phyloP scores from a whole-genome alignment of 2,113 vertebrate genomes.

The Ranitomeya imitator region DNA sequence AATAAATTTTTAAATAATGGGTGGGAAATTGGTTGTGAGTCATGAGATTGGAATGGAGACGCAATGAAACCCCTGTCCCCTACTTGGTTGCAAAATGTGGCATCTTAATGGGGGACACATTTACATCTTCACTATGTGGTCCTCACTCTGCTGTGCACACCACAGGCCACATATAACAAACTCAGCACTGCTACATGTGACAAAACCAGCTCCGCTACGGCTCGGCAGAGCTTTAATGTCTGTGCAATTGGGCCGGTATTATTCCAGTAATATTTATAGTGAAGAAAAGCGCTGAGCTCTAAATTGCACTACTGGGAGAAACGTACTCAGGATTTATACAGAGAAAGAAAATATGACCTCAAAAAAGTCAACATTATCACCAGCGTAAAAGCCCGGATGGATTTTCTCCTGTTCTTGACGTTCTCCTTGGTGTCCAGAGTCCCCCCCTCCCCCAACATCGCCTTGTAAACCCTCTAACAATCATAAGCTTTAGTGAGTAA shows the following conservation, averaged over 20 bases:
- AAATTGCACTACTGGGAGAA: slow-evolving; percentile 63
- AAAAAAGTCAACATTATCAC: slow-evolving; percentile 73
- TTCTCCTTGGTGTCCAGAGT: not conserved
- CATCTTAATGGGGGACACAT: not conserved
- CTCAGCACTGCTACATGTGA: not conserved
- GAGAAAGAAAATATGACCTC: slow-evolving; percentile 71
- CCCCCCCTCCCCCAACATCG: not conserved
- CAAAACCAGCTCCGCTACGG: not conserved
- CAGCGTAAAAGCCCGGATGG: slow-evolving; percentile 75
- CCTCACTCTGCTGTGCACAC: not conserved
- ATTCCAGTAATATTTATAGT: slow-evolving; percentile 56
- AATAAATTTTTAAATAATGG: no score
- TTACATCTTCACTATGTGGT: not conserved
- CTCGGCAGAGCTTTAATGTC: slow-evolving; percentile 40
- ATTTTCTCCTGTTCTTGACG: slow-evolving; percentile 61
- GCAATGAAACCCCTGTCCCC: no score
- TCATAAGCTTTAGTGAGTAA: not conserved
- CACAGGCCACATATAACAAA: not conserved
- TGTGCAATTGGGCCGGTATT: slow-evolving; percentile 48
- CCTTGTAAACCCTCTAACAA: not conserved
- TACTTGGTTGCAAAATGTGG: no score
- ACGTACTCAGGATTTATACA: slow-evolving; percentile 68
- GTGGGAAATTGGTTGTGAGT: no score
- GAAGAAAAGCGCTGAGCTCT: slow-evolving; percentile 61
- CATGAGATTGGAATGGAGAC: no score